Evolutionary conservation across 2,113 vertebrate species (phyloP).

Genomic region (Lipotes vexillifer): DNA sequence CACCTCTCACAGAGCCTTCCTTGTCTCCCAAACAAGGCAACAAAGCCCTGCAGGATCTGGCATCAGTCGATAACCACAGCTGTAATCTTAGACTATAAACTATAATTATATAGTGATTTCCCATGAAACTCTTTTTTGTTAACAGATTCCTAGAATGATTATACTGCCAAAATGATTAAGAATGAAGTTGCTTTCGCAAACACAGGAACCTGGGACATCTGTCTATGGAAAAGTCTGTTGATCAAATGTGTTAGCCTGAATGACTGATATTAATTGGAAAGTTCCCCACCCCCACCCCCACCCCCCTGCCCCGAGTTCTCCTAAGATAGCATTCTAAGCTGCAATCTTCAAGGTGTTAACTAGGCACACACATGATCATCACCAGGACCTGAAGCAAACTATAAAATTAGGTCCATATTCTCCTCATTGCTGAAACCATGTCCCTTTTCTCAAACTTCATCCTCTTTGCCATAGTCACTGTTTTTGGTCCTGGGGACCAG

Average conservation of each 20-base stretch:
- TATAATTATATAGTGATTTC: neutral
- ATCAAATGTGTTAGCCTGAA: neutral
- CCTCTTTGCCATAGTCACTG: neutral
- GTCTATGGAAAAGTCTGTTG: neutral
- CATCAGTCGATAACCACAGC: neutral
- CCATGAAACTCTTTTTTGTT: neutral
- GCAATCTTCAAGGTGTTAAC: neutral
- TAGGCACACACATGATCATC: neutral
- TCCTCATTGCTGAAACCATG: neutral
- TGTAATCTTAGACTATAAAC: too few relatives aligned
- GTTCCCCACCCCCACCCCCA: rapidly evolving
- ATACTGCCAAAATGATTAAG: neutral
- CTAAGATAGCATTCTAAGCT: neutral
- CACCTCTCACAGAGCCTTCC: neutral
- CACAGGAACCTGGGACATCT: neutral
- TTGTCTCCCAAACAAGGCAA: neutral
- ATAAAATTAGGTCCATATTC: neutral
- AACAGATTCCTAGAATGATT: neutral
- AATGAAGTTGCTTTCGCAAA: neutral
- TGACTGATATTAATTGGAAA: neutral
- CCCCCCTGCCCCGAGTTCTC: neutral
- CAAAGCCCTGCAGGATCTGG: neutral
- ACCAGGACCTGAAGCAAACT: neutral
- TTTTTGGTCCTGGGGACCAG: neutral
- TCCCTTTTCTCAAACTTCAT: neutral